phyloP scores from a whole-genome alignment of 2,888 invertebrate species.

The Merodon equestris region DNA sequence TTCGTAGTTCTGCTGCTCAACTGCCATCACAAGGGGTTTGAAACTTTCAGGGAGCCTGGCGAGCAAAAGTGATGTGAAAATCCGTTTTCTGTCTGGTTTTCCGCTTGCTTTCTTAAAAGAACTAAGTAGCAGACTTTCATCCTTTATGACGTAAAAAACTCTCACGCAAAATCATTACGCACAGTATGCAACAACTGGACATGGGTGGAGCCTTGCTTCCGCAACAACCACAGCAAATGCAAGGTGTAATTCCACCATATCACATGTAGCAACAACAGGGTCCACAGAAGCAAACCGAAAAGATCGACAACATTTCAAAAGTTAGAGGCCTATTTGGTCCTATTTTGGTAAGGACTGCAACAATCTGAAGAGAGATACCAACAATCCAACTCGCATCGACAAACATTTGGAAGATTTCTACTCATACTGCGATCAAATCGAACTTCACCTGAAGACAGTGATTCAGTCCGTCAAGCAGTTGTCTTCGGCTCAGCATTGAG shows the following conservation, averaged over 20 bases:
- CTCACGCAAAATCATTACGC: too few relatives aligned
- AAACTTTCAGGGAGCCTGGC: too few relatives aligned
- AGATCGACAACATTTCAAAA: constrained; percentile 92
- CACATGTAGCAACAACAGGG: constrained; percentile 73
- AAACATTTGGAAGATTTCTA: constrained; percentile 96
- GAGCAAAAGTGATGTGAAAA: too few relatives aligned
- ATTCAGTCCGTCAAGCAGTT: constrained; percentile 91
- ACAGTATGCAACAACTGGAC: too few relatives aligned
- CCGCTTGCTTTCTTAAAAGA: too few relatives aligned
- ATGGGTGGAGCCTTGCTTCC: too few relatives aligned
- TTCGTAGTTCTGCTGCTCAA: too few relatives aligned
- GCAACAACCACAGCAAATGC: constrained; percentile 72
- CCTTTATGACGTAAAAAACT: too few relatives aligned
- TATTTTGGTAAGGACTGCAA: too few relatives aligned
- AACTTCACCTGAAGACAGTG: constrained; percentile 93
- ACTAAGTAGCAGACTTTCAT: too few relatives aligned
- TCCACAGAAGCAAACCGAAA: constrained; percentile 82
- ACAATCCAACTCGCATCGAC: constrained; percentile 89
- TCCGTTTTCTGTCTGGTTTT: too few relatives aligned
- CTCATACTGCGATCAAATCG: constrained; percentile 96
- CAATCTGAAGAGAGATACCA: constrained; percentile 89
- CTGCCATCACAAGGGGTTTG: too few relatives aligned
- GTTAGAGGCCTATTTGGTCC: constrained; percentile 90
- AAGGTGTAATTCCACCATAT: constrained; percentile 72
- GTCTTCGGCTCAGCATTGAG: constrained; percentile 89